Base-by-base conservation (phyloP, 2,113 vertebrate genomes). In the Pollimyrus isidori region DNA sequence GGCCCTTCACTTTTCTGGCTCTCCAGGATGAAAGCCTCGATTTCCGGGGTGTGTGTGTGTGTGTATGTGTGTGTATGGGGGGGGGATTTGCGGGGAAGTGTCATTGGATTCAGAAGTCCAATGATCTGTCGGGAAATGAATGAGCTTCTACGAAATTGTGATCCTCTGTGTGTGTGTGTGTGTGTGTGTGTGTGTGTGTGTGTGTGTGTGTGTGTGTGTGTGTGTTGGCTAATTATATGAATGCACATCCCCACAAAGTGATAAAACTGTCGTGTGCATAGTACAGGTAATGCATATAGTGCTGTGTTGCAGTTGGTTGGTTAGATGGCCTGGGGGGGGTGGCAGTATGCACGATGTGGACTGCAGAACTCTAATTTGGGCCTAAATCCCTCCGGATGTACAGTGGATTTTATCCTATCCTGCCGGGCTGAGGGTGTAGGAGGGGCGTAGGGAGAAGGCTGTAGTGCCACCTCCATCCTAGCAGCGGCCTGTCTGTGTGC, bases 351-450 rank as follows among this genome's bases (percentile, higher is more conserved):
- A 7, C 4, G 23, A 42, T 46, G 19, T 17, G 39, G 80, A 84
- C 80, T 48, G 45, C 17, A 21, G 45, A 19, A 45, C 45, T 84
- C 17, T 23, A 42, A 19, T 84, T 45, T 48, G 42, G 39, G 35
- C 35, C 21, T 46, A 46, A 45, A 83, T 83, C 42, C 39, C 39
- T 45, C 39, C 0, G 19, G 42, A 83, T 9, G 80, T 83, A 3
- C 15, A 9, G 6, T 48, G 80, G 80, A 45, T 83, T 83, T 83
- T 83, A 83, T 83, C 80, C 80, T 83, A 83, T 83, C 80, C 80
- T 23, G 42, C 80, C 1, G 21, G 80, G 69, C 69, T 35, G 30
- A 26, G 26, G 65, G 69, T 15, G 65, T 35, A 11, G 69, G 69
- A 6, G 65, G 30, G 69, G 69, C 7, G 13, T 35, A 35, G 26